Evolutionary conservation across 2,888 invertebrate genomes (phyloP), one percentile per base, ranked within the genome.

Genomic region (Acleris laterana): DNA sequence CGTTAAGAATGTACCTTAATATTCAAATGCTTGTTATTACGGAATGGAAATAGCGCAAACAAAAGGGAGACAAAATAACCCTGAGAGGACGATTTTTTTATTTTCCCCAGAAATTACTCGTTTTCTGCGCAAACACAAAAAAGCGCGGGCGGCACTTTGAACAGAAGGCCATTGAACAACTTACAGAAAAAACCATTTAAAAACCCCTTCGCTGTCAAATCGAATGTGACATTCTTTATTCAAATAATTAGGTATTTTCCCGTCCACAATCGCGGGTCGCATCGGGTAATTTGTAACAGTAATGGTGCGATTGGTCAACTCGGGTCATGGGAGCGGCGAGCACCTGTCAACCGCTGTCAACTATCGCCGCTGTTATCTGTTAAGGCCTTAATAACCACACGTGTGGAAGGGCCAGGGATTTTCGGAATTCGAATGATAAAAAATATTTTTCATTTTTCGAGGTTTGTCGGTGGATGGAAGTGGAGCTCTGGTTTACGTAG

Each of bases 281-380:
- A 86, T 84, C 84, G 74, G 76, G 85, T 82, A 83, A 88, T 88
- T 88, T 88, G 88, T 88, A 85, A 80, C 79, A 77, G 78, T 84
- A 84, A 85, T 85, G 83, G 79, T 71, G 78, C 80, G 80, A 83
- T 83, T 83, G 86, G 85, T 83, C 84, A 82, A 77, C 67, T 25
- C 78, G 80, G 83, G 82, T 82, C 83, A 84, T 84, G 86, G 87
- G 88, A 88, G 80, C 81, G 74, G 65, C 56, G 72, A 69, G 74
- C 87, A 86, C 83, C 87, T 87, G 88, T 86, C 86, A 81, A 74
- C 81, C 81, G 81, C 73, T 83, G 85, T 84, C 84, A 81, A 77
- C 80, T 80, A 84, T 85, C 83, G 75, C 71, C 62, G 69, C 68
- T 74, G 76, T 81, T 83, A 83, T 83, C 85, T 76, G 74, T 77